Evolutionary conservation across 2,888 invertebrate species (phyloP).

Genomic region (Halictus ligatus): DNA sequence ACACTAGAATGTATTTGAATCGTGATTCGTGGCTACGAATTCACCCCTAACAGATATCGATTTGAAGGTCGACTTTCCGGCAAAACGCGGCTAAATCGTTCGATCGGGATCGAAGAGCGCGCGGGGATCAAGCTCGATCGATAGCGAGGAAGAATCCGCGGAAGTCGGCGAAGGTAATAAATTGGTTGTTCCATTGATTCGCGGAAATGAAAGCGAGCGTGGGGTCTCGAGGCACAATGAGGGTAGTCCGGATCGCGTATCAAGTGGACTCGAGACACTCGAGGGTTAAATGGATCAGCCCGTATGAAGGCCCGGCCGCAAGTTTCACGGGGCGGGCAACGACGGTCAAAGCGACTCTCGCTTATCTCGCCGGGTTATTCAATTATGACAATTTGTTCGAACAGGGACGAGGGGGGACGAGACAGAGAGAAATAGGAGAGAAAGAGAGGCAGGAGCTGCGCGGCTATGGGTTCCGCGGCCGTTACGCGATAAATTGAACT

Average conservation of each 20-base stretch:
- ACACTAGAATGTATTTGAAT: no score
- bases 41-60: no score
- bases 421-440: no score
- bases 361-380: constrained; percentile 75
- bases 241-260: constrained; percentile 51
- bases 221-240: constrained; percentile 35
- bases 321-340: constrained; percentile 32
- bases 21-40: no score
- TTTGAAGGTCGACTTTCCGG: background rate
- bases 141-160: background rate
- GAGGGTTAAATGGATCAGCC: constrained; percentile 70
- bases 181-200: constrained; percentile 54
- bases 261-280: constrained; percentile 69
- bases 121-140: background rate
- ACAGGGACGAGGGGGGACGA: background rate
- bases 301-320: constrained; percentile 57
- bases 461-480: constrained; percentile 45
- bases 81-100: background rate
- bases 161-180: constrained; percentile 27
- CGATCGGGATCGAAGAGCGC: background rate
- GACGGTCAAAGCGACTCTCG: constrained; percentile 63
- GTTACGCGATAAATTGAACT: constrained; percentile 72
- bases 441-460: background rate
- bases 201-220: constrained; percentile 54
- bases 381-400: constrained; percentile 70